Percentiles rank a stretch among this genome's conserved stretches.
phyloP scores from a whole-genome alignment of 1,140 invertebrate species.

The Kradibia gibbosae region DNA sequence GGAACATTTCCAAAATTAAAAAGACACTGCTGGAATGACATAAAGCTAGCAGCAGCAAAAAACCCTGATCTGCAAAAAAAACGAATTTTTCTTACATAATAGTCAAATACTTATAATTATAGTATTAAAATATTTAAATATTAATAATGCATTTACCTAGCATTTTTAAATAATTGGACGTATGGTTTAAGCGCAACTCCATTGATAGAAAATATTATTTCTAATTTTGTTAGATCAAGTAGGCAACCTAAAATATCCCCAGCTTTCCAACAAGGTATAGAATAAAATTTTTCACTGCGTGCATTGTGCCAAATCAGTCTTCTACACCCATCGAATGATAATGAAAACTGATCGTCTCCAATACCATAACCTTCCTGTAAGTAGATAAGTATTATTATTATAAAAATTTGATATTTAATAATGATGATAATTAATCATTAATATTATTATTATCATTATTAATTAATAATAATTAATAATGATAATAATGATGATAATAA shows the following conservation, averaged over 20 bases:
- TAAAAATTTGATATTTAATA: no score
- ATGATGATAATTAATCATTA: no score
- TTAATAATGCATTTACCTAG: conserved; percentile 75
- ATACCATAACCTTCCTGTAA: conserved; percentile 95
- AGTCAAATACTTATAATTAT: conserved; percentile 36
- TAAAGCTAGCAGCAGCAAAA: conserved; percentile 95
- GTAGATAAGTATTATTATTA: no score
- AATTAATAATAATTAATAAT: no score
- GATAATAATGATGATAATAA: no score
- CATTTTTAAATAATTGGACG: conserved; percentile 84
- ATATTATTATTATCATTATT: no score
- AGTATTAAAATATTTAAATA: neutral
- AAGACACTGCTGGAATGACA: conserved; percentile 95
- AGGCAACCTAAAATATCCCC: conserved; percentile 91
- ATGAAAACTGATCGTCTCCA: conserved; percentile 91
- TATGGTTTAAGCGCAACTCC: conserved; percentile 80
- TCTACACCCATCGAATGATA: conserved; percentile 94
- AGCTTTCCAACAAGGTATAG: conserved; percentile 82
- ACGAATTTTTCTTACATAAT: conserved; percentile 1
- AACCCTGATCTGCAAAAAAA: conserved; percentile 81
- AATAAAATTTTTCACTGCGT: conserved; percentile 77
- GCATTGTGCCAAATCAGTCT: conserved; percentile 92
- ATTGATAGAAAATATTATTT: conserved; percentile 89
- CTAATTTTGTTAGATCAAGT: conserved; percentile 81
- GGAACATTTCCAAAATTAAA: conserved; percentile 93